Evolutionary conservation across 2,113 vertebrate species (phyloP), one percentile per base, ranked within the genome.

Genomic region (Gasterosteus aculeatus): DNA sequence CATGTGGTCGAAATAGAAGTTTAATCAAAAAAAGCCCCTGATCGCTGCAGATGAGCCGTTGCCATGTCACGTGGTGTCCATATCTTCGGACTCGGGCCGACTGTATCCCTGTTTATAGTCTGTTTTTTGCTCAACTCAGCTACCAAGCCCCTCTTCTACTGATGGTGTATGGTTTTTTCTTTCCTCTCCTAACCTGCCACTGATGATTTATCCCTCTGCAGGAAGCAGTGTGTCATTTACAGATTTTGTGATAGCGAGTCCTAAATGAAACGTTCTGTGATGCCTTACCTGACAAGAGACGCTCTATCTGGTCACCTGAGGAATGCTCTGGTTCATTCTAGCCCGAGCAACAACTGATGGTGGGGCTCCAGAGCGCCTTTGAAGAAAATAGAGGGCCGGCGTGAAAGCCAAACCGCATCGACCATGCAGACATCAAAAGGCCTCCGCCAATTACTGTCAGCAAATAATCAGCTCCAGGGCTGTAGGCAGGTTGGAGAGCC

Each of bases 371-470:
- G 49, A 59, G 44, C 46, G 26, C 72, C 77, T 88, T 90, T 87
- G 62, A 86, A 87, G 67, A 86, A 87, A 88, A 39, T 92, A 54
- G 77, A 85, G 86, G 42, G 72, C 29, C 63, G 7, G 72, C 71
- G 87, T 84, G 87, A 91, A 91, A 81, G 47, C 31, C n/a, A 16
- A 59, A 54, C 49, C 83, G 35, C 10, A 41, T 10, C 39, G 69
- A 81, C 62, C 46, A 3, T 0, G 7, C 66, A 53, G 72, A 88
- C 86, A 88, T 89, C 88, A 91, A 91, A 92, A 68, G 22, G 83
- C 58, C 78, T 78, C 54, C 76, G 35, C 78, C 78, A 90, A 82
- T 92, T 90, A 89, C 64, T 60, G 68, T 77, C 42, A 61, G 69
- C 83, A 92, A 90, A 93, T 70, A 82, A 18, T n/a, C 26, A 35